Conservation (phyloP, 2,113 vertebrate species). For the Gallinago undulata region DNA sequence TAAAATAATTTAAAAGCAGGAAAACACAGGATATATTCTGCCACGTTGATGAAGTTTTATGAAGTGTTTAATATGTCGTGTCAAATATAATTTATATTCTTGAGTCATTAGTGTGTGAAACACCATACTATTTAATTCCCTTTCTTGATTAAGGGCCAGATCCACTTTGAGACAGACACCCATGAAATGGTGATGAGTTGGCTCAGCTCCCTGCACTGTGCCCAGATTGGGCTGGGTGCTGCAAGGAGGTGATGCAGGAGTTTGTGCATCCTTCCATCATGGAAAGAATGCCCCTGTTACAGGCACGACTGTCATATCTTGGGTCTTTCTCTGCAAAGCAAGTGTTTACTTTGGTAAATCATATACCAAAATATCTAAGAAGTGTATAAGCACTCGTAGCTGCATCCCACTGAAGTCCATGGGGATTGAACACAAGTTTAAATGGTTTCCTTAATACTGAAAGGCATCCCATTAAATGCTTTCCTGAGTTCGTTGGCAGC, state of each 20-base stretch:
- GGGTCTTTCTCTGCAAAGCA: not conserved
- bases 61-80: not conserved
- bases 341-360: not conserved
- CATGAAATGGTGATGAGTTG: not conserved
- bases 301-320: accelerated
- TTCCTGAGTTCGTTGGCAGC: not conserved
- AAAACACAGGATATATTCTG: not conserved
- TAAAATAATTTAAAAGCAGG: not conserved
- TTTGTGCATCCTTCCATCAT: not conserved
- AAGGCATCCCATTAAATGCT: not conserved
- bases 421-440: not conserved
- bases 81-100: not conserved
- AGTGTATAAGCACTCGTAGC: not conserved
- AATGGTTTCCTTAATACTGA: not conserved
- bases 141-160: not conserved
- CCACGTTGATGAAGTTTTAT: not conserved
- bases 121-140: not conserved
- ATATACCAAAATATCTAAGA: not conserved
- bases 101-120: not conserved
- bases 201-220: not conserved
- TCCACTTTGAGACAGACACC: not conserved
- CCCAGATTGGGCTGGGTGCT: not conserved
- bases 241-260: not conserved
- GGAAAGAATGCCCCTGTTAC: not conserved
- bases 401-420: not conserved